Base-by-base conservation (phyloP, 2,888 invertebrate genomes). In the Norana najaformis region DNA sequence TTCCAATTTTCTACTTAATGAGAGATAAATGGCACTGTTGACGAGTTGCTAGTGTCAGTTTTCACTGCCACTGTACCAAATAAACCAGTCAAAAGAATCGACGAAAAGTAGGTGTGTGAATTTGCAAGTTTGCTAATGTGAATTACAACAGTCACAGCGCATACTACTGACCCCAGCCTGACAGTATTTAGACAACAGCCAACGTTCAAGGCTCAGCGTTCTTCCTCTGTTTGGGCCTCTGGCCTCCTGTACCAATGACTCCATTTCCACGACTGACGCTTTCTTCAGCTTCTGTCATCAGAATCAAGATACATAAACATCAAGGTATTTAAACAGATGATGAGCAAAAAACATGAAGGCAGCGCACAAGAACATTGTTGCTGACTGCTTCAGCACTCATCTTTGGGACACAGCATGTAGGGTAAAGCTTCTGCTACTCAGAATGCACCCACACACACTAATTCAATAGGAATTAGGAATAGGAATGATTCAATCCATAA, bases 81-180 rank as follows among this genome's bases (percentile, higher is more conserved):
- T n/a, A n/a, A 30, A n/a, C 30, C 6, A 69, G 69, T 69, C 69
- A 69, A 0, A 1, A n/a, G n/a, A 69, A n/a, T 11, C 11, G 69
- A 69, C 69, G n/a, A 30, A 53, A 53, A 5, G 8, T 47, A 47
- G 47, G 23, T 23, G 20, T 47, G 23, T 47, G 23, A 23, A 47
- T 47, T 23, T 47, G 47, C 11, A 47, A 2, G 23, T 23, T 47
- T 23, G 47, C 11, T 20, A 47, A 47, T n/a, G 69, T 13, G 13
- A 69, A 69, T 69, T 6, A n/a, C n/a, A n/a, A n/a, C n/a, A n/a
- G n/a, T 69, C 30, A 13, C 69, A 4, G 0, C n/a, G 69, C 69
- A 69, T 85, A 36, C 35, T 85, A 85, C 85, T 85, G 35, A 85
- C 85, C 85, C 85, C 85, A 85, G 85, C 85, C 34, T 35, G 85